Conservation (phyloP, 1,140 invertebrate genomes). For the Tribolium madens region DNA sequence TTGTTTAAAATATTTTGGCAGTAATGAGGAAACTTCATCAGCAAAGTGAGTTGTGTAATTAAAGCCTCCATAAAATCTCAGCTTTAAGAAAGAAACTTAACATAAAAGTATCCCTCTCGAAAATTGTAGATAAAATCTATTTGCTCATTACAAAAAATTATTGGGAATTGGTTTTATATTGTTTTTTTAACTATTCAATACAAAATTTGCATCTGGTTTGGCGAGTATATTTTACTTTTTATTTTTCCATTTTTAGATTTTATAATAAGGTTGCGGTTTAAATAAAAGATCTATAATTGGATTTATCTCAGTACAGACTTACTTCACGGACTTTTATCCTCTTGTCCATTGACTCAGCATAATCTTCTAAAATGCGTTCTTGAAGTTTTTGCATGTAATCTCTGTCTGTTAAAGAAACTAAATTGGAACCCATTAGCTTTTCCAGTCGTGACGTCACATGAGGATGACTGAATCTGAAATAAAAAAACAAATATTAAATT, state of each 20-base stretch:
- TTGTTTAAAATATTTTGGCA: conserved; percentile 7
- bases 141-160: no score
- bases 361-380: conserved; percentile 71
- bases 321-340: conserved; percentile 75
- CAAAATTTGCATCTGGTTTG: no score
- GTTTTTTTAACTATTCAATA: no score
- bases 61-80: neutral
- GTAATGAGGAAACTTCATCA: conserved; percentile 5
- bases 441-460: conserved; percentile 71
- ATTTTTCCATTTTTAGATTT: neutral
- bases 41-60: conserved; percentile 7
- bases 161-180: no score
- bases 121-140: neutral
- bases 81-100: neutral
- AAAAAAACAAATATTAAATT: no score
- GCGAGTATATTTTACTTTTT: neutral
- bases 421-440: conserved; percentile 74
- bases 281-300: conserved; percentile 9
- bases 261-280: neutral
- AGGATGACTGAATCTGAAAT: conserved; percentile 67
- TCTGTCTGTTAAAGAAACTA: conserved; percentile 74
- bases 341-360: conserved; percentile 72
- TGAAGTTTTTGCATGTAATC: conserved; percentile 75
- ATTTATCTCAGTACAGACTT: conserved; percentile 29
- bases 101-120: neutral